phyloP scores from a whole-genome alignment of 2,797 vertebrate species.

The Muscicapa comitata region DNA sequence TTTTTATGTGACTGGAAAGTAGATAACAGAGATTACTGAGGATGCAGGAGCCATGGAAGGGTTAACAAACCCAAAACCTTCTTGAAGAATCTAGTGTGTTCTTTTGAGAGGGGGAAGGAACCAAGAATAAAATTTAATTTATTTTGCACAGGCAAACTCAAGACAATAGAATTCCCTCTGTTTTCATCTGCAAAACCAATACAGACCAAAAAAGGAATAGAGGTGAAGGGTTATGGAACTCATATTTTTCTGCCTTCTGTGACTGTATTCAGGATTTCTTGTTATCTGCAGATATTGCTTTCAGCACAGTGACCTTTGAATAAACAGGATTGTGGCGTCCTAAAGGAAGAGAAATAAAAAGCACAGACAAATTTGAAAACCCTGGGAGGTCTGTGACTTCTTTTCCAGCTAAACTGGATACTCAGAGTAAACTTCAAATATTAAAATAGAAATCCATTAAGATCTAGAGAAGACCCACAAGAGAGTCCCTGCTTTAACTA shows the following conservation, averaged over 20 bases:
- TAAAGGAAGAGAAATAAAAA: slow-evolving; percentile 33
- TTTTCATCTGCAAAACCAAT: slow-evolving; percentile 45
- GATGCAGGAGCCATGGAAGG: background rate
- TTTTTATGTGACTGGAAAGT: background rate
- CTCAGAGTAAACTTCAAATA: slow-evolving; percentile 8
- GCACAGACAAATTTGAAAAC: slow-evolving; percentile 14
- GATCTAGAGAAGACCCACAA: background rate
- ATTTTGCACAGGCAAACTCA: slow-evolving; percentile 32
- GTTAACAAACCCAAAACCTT: slow-evolving; percentile 1
- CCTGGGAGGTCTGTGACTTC: background rate
- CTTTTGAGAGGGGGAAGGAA: background rate
- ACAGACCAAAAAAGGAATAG: slow-evolving; percentile 32
- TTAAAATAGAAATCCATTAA: slow-evolving; percentile 12
- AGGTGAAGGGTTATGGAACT: slow-evolving; percentile 45
- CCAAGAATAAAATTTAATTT: slow-evolving; percentile 13
- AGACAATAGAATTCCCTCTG: slow-evolving; percentile 57
- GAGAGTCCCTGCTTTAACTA: slow-evolving; percentile 13
- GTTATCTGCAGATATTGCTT: slow-evolving; percentile 49
- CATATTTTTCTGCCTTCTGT: slow-evolving; percentile 33
- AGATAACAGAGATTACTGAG: background rate
- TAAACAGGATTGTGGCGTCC: slow-evolving; percentile 30
- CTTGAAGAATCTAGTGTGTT: background rate
- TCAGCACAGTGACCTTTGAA: slow-evolving; percentile 48
- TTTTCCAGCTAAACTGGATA: slow-evolving; percentile 18
- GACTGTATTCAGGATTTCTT: slow-evolving; percentile 40